Conservation (phyloP, 2,113 vertebrate species). For the Mormyrus iriodes region DNA sequence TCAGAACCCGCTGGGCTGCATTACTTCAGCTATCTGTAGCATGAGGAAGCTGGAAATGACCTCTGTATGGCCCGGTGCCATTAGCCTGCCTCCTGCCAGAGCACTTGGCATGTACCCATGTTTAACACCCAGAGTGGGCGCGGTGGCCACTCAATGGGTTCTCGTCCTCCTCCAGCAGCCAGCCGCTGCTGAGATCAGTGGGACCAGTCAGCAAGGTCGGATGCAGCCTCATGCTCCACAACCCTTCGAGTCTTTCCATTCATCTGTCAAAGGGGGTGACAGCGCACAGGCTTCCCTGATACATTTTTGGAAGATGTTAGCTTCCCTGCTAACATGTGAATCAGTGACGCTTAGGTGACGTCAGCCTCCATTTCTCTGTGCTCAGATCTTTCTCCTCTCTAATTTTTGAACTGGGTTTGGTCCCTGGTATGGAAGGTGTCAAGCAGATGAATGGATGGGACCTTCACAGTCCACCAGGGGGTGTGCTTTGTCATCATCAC, state of each 20-base stretch:
- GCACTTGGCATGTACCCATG: background rate
- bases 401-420: background rate
- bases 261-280: background rate
- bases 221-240: background rate
- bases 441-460: background rate
- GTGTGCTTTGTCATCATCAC: background rate
- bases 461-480: background rate
- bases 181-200: background rate
- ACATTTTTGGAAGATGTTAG: background rate
- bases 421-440: background rate
- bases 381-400: background rate
- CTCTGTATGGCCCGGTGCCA: background rate
- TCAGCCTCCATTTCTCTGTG: background rate
- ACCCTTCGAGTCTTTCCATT: background rate
- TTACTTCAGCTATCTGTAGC: background rate
- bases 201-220: background rate
- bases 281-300: background rate
- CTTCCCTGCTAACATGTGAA: background rate
- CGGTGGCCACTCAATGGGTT: background rate
- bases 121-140: background rate
- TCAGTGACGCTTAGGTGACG: background rate
- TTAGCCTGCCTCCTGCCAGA: background rate
- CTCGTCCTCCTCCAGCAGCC: background rate
- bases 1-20: background rate
- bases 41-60: background rate